Evolutionary conservation across 2,113 vertebrate species (phyloP), one percentile per base, ranked within the genome.

Genomic region (Cettia cetti): DNA sequence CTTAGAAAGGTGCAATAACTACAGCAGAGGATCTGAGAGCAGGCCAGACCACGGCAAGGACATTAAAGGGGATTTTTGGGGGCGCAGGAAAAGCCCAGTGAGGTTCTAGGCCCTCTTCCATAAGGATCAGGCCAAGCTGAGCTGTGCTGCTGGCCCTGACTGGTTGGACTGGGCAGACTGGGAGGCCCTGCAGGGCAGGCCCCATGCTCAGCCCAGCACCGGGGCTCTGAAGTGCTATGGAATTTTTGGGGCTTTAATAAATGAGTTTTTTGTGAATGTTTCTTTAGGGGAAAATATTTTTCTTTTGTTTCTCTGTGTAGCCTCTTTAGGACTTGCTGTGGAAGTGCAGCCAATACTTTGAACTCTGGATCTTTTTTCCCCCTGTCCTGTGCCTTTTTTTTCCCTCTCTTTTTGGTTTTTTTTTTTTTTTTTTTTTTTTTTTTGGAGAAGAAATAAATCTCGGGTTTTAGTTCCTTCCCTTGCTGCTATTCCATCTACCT

Each of bases 241-340:
- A 83, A 86, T 65, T 42, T 90, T 49, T n/a, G 64, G 53, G 82
- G 64, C 91, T 94, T 94, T 95, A 87, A 94, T 89, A 93, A 89
- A 96, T 45, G 75, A 64, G 45, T 74, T 95, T 92, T 92, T 96
- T 94, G 65, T 33, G 13, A 39, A 90, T 71, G 82, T 92, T 96
- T 86, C 95, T 96, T 94, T 21, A 71, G 93, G 92, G 93, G 86
- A 92, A 96, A 92, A 76, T 91, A 86, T 86, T 86, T 84, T 85
- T 84, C 80, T 95, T 96, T 94, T 94, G 94, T 97, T 95, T 95
- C 89, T 92, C 59, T 72, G 50, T 5, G 18, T 52, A 89, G 81
- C 52, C 92, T 94, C 92, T 94, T 89, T 85, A 97, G 91, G 93
- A 71, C 37, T 95, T 89, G 81, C 57, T 74, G 63, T 56, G 65